Evolutionary conservation across 2,888 invertebrate species (phyloP), one percentile per base, ranked within the genome.

Genomic region (Epinotia brunnichana): DNA sequence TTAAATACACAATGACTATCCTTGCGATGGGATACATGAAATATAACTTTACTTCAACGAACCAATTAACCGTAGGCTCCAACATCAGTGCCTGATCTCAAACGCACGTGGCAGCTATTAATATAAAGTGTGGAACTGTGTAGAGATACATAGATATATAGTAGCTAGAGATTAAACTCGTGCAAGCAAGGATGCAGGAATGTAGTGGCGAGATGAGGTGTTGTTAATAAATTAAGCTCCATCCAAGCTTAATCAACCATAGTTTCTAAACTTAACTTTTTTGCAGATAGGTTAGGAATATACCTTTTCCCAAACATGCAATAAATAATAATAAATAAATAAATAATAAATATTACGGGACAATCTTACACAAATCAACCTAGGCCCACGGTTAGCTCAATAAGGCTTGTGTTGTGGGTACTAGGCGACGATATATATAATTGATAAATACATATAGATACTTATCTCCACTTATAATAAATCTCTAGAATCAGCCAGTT

Each of bases 111-210:
- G 15, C 57, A 29, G 67, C 29, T 67, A 67, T 59, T 29, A 48
- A 44, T 64, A 54, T 15, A 53, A 44, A 57, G 67, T 56, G 67
- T 44, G 51, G 61, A 39, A 53, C 51, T 67, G 62, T 63, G 67
- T 75, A 75, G 74, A 75, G n/a, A n/a, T n/a, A n/a, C n/a, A n/a
- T n/a, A n/a, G n/a, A n/a, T n/a, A 72, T 75, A 75, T 75, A 48
- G 72, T 67, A 67, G 41, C 61, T 60, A 63, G 69, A 72, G 72
- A 75, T 75, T 75, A 74, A 75, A 70, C 75, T 63, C 72, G 72
- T 74, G 63, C 61, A 39, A 57, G 69, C 54, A 44, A 59, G 54
- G 61, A 60, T 70, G 19, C 57, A 68, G 44, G 48, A 59, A 59
- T 68, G 67, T 68, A 68, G 67, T 56, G 41, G 56, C 3, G 64